Percentiles rank a stretch among this genome's conserved stretches.
Evolutionary conservation across 2,113 vertebrate genomes (phyloP).

Genomic region (Lathamus discolor): DNA sequence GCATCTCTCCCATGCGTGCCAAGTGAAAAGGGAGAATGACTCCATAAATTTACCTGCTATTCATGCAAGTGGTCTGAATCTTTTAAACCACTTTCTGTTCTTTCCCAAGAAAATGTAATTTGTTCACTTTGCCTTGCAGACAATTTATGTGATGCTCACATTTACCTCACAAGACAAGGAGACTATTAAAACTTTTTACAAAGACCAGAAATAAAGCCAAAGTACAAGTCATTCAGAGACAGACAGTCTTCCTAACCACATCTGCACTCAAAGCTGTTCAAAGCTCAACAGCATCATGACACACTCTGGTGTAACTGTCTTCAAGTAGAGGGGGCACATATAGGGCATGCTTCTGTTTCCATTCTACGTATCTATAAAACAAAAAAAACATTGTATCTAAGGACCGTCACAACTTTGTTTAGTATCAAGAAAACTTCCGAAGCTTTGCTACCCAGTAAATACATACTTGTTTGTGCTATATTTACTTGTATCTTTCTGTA

Average conservation of each 20-base stretch:
- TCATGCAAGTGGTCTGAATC: neutral
- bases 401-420: neutral
- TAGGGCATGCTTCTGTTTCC: neutral
- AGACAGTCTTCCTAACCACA: neutral
- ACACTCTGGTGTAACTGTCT: neutral
- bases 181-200: neutral
- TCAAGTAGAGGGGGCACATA: neutral
- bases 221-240: neutral
- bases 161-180: neutral
- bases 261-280: neutral
- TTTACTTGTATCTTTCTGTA: neutral
- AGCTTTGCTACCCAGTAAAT: neutral
- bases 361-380: accelerated
- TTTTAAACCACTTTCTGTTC: neutral
- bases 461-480: neutral
- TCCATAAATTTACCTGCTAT: neutral
- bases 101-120: neutral
- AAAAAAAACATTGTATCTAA: neutral
- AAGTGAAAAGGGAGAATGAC: neutral
- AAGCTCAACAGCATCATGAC: neutral
- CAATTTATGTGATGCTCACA: neutral
- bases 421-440: neutral
- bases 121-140: neutral
- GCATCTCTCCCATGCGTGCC: neutral
- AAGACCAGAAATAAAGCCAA: neutral